These are phyloP conservation scores for Uloborus plumipes DNA, from an alignment of 2,888 invertebrate genomes.

Conservation along the genomic window DNA sequence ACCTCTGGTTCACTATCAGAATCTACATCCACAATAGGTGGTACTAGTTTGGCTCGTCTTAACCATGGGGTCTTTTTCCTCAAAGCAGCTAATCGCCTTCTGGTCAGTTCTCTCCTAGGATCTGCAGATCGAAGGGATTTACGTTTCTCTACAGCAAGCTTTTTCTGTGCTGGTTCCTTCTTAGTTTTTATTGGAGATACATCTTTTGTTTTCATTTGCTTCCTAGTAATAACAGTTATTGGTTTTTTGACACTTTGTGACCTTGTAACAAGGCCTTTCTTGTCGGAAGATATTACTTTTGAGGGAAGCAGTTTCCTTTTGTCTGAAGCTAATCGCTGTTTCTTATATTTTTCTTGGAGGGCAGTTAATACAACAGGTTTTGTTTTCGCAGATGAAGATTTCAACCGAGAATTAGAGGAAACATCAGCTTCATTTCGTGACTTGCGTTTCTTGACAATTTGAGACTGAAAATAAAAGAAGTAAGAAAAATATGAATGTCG, in stretches of 20 bases:
- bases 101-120: conserved; percentile 10
- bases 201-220: not conserved
- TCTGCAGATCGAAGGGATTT: conserved; percentile 61
- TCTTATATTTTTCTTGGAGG: conserved; percentile 76
- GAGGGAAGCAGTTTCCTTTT: conserved; percentile 51
- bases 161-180: conserved; percentile 13
- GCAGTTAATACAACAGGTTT: conserved; percentile 73
- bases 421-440: conserved; percentile 29
- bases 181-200: conserved; percentile 19
- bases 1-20: conserved; percentile 64
- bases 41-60: conserved; percentile 61
- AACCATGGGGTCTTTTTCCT: conserved; percentile 48
- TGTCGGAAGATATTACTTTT: conserved; percentile 2
- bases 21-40: conserved; percentile 65
- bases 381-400: conserved; percentile 12
- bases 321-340: conserved; percentile 76
- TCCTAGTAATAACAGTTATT: conserved; percentile 1
- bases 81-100: conserved; percentile 1
- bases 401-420: conserved; percentile 18
- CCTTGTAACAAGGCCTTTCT: conserved; percentile 12
- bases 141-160: conserved; percentile 58
- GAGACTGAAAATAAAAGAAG: conserved; percentile 32
- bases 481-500: too few species aligned
- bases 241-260: conserved; percentile 17
- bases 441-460: conserved; percentile 34